These are phyloP conservation scores for Heliornis fulica DNA, from an alignment of 2,113 vertebrate genomes.

Conservation along the genomic window DNA sequence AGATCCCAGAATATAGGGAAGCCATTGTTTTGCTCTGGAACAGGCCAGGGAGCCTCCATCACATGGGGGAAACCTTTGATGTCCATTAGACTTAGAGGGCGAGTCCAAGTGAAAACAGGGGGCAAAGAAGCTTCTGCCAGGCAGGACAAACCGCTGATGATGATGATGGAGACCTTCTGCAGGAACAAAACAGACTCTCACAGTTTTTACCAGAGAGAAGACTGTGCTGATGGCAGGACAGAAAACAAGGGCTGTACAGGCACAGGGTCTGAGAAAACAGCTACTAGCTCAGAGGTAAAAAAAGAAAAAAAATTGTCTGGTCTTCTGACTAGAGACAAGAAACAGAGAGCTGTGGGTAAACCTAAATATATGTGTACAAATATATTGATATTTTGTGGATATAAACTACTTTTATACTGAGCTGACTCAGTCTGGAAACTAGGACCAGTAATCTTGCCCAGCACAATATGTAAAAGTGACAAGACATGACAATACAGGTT, in stretches of 20 bases:
- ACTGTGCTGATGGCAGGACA: neutral
- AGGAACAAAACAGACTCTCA: neutral
- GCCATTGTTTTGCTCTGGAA: neutral
- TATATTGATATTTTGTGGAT: neutral
- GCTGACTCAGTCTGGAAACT: neutral
- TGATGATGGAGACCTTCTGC: neutral
- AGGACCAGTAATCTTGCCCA: neutral
- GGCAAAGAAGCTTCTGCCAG: neutral
- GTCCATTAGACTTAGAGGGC: neutral
- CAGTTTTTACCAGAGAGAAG: neutral
- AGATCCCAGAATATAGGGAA: constrained; percentile 26
- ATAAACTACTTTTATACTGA: neutral
- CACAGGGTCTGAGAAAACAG: neutral
- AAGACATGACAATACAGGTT: accelerated
- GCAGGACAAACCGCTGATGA: neutral
- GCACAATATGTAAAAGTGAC: neutral
- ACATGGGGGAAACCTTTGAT: neutral
- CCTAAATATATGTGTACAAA: neutral
- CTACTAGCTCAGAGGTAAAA: neutral
- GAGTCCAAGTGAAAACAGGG: neutral
- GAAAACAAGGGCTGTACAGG: neutral
- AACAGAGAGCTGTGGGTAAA: accelerated
- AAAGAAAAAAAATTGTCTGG: neutral
- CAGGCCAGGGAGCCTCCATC: neutral
- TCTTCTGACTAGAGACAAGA: neutral